These are phyloP conservation scores for Anguilla megastoma DNA, from an alignment of 2,797 vertebrate genomes.

Conservation along the genomic window DNA sequence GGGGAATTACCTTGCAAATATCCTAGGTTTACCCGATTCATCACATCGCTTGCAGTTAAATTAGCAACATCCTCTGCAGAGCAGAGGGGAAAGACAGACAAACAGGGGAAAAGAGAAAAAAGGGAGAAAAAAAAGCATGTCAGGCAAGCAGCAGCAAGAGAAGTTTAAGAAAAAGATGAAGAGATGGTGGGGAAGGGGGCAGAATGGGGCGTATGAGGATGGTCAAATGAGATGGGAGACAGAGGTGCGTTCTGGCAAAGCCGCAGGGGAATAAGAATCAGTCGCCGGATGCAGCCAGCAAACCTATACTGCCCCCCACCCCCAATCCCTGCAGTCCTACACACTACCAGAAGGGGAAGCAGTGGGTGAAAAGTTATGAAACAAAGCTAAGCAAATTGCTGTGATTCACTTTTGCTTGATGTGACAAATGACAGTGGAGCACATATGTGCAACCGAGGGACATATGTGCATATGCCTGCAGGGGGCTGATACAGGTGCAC, in stretches of 20 bases:
- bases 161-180: constrained; percentile 38
- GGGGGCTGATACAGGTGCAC: neutral
- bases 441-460: neutral
- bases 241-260: neutral
- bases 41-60: constrained; percentile 99
- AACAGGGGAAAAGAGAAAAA: constrained; percentile 61
- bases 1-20: constrained; percentile 99
- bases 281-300: neutral
- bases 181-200: neutral
- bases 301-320: neutral
- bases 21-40: constrained; percentile 99
- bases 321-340: neutral
- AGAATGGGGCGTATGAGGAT: neutral
- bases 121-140: constrained; percentile 67
- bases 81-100: constrained; percentile 69
- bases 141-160: constrained; percentile 77
- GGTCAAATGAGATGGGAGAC: neutral
- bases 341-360: neutral
- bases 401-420: neutral
- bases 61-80: constrained; percentile 99
- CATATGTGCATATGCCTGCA: neutral
- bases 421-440: neutral
- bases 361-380: neutral
- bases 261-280: too few relatives aligned
- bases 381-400: neutral